Evolutionary conservation across 2,113 vertebrate species (phyloP).

Genomic region (Embiotoca jacksoni): DNA sequence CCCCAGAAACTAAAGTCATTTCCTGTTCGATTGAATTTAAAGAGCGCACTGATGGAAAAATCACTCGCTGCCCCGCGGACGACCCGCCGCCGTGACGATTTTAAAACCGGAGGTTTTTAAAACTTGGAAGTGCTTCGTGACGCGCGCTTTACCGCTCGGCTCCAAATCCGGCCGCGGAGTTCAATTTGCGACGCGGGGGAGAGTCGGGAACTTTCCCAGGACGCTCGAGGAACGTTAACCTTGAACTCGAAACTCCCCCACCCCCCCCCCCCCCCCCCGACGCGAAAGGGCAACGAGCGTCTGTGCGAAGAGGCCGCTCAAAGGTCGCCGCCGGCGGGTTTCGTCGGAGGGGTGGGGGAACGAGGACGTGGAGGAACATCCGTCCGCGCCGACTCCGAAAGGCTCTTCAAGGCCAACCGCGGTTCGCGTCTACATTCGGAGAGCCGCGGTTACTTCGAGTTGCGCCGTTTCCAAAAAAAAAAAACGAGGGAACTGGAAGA

Average conservation of each 20-base stretch:
- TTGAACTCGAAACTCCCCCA: too few relatives aligned
- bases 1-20: slow-evolving; percentile 41
- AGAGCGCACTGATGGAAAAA: slow-evolving; percentile 13
- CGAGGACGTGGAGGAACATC: slow-evolving; percentile 18
- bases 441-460: too few relatives aligned
- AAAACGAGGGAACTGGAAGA: too few relatives aligned
- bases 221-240: background rate
- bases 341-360: slow-evolving; percentile 19
- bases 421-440: slow-evolving; percentile 6
- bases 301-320: background rate
- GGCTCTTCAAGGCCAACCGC: slow-evolving; percentile 22
- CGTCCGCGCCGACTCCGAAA: slow-evolving; percentile 19
- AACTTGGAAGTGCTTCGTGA: slow-evolving; percentile 11
- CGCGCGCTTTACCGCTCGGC: background rate
- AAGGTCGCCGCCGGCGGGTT: too few relatives aligned
- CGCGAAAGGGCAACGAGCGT: background rate
- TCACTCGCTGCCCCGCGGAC: slow-evolving; percentile 11
- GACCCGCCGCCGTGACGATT: slow-evolving; percentile 12
- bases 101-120: slow-evolving; percentile 17
- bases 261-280: too few relatives aligned
- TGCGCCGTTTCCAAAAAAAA: too few relatives aligned
- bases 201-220: background rate
- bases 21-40: slow-evolving; percentile 29
- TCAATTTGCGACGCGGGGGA: background rate
- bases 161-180: background rate